Base-by-base conservation (phyloP, 2,113 vertebrate species). In the Carassius carassius region DNA sequence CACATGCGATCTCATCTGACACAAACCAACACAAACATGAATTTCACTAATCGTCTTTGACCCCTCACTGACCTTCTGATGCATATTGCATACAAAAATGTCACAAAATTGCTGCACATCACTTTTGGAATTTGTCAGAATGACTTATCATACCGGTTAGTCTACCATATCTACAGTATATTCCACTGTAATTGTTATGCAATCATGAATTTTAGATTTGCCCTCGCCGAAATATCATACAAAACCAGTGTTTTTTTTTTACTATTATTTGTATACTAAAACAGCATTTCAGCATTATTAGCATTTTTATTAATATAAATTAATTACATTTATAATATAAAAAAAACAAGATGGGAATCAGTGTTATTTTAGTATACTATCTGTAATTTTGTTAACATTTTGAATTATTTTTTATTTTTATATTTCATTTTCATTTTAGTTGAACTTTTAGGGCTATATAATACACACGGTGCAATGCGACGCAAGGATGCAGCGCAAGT, bases 1-100 rank as follows among this genome's bases (percentile, higher is more conserved):
- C 94, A 87, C 98, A 99, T 19, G 96, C 97, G 35, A 99, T 91
- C 86, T 87, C 93, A 16, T 99, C 98, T 99, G 85, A 16, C 16
- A 54, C 3, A 79, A 3, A 44, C 4, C 10, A 11, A 79, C 29
- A 78, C 14, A 69, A 17, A 84, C 11, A 49, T 19, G 8, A 75
- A 5, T 21, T 37, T n/a, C 0, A 14, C 6, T 37, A 56, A 58
- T 58, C 21, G 54, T 58, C 17, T 21, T 58, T 58, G 19, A 58
- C 54, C 8, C 0, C 9, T 58, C 17, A 21, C 5, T 56, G 5
- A 58, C 54, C 7, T 58, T 70, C 67, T 70, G 32, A 21, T 70
- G 32, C 67, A 37, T 35, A 21, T 2, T 70, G 8, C 32, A 67
- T 67, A 9, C 29, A 65, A 67, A 67, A 32, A 54, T 29, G 23